Evolutionary conservation across 2,888 invertebrate species (phyloP), one percentile per base, ranked within the genome.

Genomic region (Amiota communis): DNA sequence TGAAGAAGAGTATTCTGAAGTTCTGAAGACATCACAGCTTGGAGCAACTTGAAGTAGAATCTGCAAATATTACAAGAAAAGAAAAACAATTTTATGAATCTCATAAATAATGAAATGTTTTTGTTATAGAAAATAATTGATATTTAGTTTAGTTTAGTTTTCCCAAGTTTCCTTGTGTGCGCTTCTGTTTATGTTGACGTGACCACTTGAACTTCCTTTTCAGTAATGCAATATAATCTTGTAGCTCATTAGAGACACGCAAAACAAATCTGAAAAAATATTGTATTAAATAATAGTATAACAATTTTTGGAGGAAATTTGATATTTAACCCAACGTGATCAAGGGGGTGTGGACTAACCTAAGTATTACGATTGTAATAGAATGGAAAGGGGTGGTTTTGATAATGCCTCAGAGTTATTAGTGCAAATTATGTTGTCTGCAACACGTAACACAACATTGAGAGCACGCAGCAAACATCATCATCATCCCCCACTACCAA

Each of bases 341-440:
- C 36, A n/a, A 59, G 59, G 59, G 59, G 59, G 59, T 59, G 59
- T 59, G 3, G 20, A 59, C 12, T 36, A 36, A n/a, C 13, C 23
- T 12, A 23, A 2, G 23, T 23, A 61, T 17, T 11, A 17, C 61
- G 1, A 61, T 15, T 17, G 23, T 61, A 61, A 23, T 61, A 23
- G 9, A 12, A 67, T 17, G 53, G 15, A 13, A 53, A 53, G 53
- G 63, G 51, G 51, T 67, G 67, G 47, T 11, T 67, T 48, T 51
- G 20, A 15, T 57, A 8, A 20, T 51, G 59, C 17, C 10, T 59
- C 59, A 59, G 49, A 48, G 49, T 70, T 48, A 70, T 61, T 70
- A 59, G 70, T 61, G 70, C 70, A 70, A 70, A 70, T 70, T 70
- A 70, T 70, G 70, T 61, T 70, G 61, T 49, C 49, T 46, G 17